These are phyloP conservation scores for Drosophila algonquin DNA, from an alignment of 2,888 invertebrate genomes.

Conservation along the genomic window DNA sequence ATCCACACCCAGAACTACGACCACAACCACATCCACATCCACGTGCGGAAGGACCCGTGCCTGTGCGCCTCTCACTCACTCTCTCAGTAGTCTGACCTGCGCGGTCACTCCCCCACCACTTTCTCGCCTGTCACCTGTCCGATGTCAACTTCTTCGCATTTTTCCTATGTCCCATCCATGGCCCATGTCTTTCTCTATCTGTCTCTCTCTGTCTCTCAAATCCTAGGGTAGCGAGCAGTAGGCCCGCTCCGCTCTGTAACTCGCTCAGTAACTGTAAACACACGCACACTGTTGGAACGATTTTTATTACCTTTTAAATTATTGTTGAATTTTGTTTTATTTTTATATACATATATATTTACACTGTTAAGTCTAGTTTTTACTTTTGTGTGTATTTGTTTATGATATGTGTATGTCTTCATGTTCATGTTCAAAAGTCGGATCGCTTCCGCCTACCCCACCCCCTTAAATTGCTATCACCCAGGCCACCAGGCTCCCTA, in stretches of 20 bases:
- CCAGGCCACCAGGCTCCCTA: slow-evolving; percentile 2
- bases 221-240: slow-evolving; percentile 11
- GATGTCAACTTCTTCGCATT: neutral
- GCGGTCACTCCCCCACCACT: slow-evolving; percentile 34
- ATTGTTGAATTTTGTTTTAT: slow-evolving; percentile 81
- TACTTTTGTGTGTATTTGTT: slow-evolving; percentile 44
- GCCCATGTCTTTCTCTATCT: slow-evolving; percentile 17
- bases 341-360: slow-evolving; percentile 49
- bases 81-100: slow-evolving; percentile 53
- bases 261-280: slow-evolving; percentile 33
- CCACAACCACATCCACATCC: slow-evolving; percentile 25
- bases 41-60: slow-evolving; percentile 26
- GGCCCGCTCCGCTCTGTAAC: slow-evolving; percentile 10
- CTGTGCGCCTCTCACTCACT: slow-evolving; percentile 28
- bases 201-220: slow-evolving; percentile 39
- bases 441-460: slow-evolving; percentile 5
- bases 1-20: slow-evolving; percentile 12
- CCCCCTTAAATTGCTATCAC: neutral
- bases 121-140: neutral
- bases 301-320: slow-evolving; percentile 76
- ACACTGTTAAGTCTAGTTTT: slow-evolving; percentile 56
- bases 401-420: slow-evolving; percentile 38
- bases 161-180: slow-evolving; percentile 17
- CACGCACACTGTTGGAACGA: slow-evolving; percentile 48
- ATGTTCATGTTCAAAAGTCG: slow-evolving; percentile 31